Evolutionary conservation across 1,140 invertebrate species (phyloP), one percentile per base, ranked within the genome.

Genomic region (Berghia stephanieae): DNA sequence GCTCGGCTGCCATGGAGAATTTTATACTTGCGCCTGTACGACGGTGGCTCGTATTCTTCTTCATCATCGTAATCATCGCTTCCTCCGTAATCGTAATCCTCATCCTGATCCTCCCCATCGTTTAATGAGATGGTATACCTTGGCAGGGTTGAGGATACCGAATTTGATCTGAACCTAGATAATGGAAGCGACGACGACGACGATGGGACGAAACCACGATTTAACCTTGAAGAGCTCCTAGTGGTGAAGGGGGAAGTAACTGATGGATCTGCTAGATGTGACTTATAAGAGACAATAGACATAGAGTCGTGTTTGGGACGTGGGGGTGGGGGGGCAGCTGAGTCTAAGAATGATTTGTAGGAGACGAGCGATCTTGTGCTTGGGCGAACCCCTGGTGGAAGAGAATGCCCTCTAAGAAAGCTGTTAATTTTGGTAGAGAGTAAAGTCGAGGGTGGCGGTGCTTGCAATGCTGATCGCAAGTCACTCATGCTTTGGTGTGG

Each of bases 21-120:
- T 43, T 49, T 66, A 40, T 76, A 76, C 44, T 76, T 76, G 16
- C 74, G 38, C 44, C 44, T 66, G 74, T 76, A 76, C 1, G 60
- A 34, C 16, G 24, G 60, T 1, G 42, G 42, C 42, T 68, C 60
- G 63, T 76, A 44, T 24, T 76, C 63, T 10, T 76, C 74, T 38
- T 68, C 74, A 10, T 76, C 74, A 27, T 42, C 36, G 3, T n/a
- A n/a, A n/a, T n/a, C n/a, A n/a, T n/a, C n/a, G n/a, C n/a, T n/a
- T n/a, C 34, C 44, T 0, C 1, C 60, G 27, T 34, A 46, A 6
- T 73, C 71, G 16, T 44, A 4, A 43, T 3, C 40, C n/a, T 42
- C 40, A 60, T 34, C 38, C 40, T 63, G 3, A n/a, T 68, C 24
- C n/a, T n/a, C n/a, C n/a, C n/a, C n/a, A n/a, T n/a, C n/a, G n/a